Base-by-base conservation (phyloP, 1,140 invertebrate species). In the Calycopis cecrops region DNA sequence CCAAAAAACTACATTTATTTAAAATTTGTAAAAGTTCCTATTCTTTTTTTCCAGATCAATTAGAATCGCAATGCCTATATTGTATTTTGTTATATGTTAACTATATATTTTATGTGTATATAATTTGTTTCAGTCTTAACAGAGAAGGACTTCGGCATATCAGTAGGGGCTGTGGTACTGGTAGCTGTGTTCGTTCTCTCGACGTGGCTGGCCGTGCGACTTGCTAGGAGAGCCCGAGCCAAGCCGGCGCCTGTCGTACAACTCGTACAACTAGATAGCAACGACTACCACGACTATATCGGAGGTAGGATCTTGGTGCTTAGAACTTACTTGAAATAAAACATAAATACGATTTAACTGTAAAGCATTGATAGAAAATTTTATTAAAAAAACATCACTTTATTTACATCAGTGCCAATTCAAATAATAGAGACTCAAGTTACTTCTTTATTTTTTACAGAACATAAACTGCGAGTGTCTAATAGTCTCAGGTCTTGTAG, bases 91-190 rank as follows among this genome's bases (percentile, higher is more conserved):
- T 40, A n/a, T n/a, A n/a, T n/a, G n/a, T n/a, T n/a, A n/a, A n/a
- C n/a, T n/a, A n/a, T n/a, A n/a, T n/a, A n/a, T n/a, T n/a, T n/a
- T n/a, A n/a, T n/a, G n/a, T n/a, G n/a, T n/a, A n/a, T n/a, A n/a
- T n/a, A n/a, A n/a, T n/a, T n/a, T 10, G 34, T 79, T 79, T 28
- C 75, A 85, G 83, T 76, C 61, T 44, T 86, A 10, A 35, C 83
- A 33, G 78, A 80, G 35, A 76, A 69, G 57, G 79, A 86, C 51
- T 76, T 85, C n/a, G 78, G 76, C 9, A 86, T 86, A 55, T 74
- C 81, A 1, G 21, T 86, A 7, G 83, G 79, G 0, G 81, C 74
- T 0, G 64, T 79, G 11, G 68, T 85, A 0, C 57, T 85, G n/a
- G 66, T 86, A 7, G 59, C 68, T 0, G 70, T 77, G 9, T 85